Evolutionary conservation across 2,888 invertebrate genomes (phyloP).

Genomic region (Petrolisthes manimaculis): DNA sequence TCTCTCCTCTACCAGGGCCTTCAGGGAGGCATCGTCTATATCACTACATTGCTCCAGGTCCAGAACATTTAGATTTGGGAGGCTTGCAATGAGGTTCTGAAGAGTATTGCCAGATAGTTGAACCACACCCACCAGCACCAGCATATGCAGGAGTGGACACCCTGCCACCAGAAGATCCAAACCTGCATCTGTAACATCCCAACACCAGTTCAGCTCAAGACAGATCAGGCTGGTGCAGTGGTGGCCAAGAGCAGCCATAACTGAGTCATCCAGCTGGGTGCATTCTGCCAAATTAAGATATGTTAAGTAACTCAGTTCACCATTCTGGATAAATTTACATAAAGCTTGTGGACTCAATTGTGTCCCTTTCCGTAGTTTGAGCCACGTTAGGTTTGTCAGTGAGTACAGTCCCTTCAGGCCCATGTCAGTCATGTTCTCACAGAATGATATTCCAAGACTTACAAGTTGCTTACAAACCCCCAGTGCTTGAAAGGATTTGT

Average conservation of each 20-base stretch:
- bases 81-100: constrained; percentile 35
- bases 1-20: constrained; percentile 32
- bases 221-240: constrained; percentile 53
- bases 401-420: constrained; percentile 55
- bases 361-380: constrained; percentile 60
- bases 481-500: constrained; percentile 54
- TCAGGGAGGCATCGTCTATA: constrained; percentile 41
- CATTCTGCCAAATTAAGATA: constrained; percentile 65
- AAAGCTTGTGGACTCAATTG: constrained; percentile 59
- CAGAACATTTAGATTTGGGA: constrained; percentile 59
- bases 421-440: constrained; percentile 62
- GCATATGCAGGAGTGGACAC: constrained; percentile 48
- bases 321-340: constrained; percentile 42
- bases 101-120: constrained; percentile 59
- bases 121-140: constrained; percentile 64
- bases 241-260: constrained; percentile 49
- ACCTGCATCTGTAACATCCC: constrained; percentile 66
- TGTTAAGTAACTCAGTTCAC: constrained; percentile 41
- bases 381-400: constrained; percentile 51
- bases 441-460: constrained; percentile 63
- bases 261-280: constrained; percentile 56
- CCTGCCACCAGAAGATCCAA: constrained; percentile 47
- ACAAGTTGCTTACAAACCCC: constrained; percentile 44
- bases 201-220: constrained; percentile 65
- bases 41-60: constrained; percentile 64